A percentile compares a stretch with the other conserved stretches of the same genome.
phyloP scores from a whole-genome alignment of 1,140 invertebrate genomes.

The Macrocentrus cingulum region DNA sequence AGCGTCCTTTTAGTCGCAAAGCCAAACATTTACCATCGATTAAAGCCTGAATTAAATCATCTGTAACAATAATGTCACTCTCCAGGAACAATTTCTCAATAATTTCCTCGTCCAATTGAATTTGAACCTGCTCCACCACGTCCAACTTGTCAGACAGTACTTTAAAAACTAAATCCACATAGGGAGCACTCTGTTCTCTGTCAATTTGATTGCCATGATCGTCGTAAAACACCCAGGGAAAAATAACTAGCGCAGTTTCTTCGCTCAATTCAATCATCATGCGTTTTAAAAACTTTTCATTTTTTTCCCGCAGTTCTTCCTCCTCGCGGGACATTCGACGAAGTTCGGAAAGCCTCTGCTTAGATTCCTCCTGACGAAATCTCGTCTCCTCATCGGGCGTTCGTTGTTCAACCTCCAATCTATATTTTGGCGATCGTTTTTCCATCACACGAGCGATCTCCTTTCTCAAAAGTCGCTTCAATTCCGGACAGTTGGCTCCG shows the following conservation, averaged over 20 bases:
- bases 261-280: constrained; percentile 47
- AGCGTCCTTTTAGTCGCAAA: constrained; percentile 40
- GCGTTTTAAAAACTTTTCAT: constrained; percentile 41
- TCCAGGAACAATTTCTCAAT: constrained; percentile 41
- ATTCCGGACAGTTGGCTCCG: constrained; percentile 77
- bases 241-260: constrained; percentile 42
- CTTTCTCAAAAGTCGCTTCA: constrained; percentile 69
- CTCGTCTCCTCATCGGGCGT: constrained; percentile 27
- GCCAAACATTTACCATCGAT: constrained; percentile 37
- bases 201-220: constrained; percentile 34
- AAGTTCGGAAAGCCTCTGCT: constrained; percentile 33
- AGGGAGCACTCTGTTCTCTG: constrained; percentile 39
- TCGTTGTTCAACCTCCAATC: constrained; percentile 13
- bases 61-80: constrained; percentile 35
- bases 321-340: constrained; percentile 30
- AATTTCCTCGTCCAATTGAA: constrained; percentile 36
- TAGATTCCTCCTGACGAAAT: constrained; percentile 34
- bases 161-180: constrained; percentile 39
- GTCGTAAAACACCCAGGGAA: constrained; percentile 45
- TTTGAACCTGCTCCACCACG: constrained; percentile 38
- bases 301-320: constrained; percentile 34
- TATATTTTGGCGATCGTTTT: constrained; percentile 27
- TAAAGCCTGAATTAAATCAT: constrained; percentile 40
- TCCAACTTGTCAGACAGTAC: constrained; percentile 45
- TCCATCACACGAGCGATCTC: constrained; percentile 66